These are phyloP conservation scores for Pongo abelii DNA, from an alignment of 2,113 vertebrate genomes.

Conservation along the genomic window DNA sequence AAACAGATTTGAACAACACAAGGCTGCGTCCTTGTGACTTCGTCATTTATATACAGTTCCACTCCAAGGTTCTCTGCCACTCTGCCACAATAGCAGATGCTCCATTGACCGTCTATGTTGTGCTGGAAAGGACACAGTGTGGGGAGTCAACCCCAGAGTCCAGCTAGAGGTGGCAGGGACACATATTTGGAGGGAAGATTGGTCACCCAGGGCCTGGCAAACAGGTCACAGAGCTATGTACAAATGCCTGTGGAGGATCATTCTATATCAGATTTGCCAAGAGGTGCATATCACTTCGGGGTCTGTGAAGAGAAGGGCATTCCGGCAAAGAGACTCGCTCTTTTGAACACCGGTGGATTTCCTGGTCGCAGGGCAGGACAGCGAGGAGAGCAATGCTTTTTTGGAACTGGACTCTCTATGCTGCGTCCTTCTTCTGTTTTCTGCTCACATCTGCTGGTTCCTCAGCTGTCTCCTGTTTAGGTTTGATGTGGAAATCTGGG, in stretches of 20 bases:
- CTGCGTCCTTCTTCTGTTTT: conserved; percentile 23
- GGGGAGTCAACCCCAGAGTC: background rate
- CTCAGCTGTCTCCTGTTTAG: conserved; percentile 68
- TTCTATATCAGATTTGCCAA: background rate
- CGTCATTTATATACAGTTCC: background rate
- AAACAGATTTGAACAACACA: background rate
- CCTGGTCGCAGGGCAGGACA: background rate
- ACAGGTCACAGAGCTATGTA: background rate
- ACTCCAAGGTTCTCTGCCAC: background rate
- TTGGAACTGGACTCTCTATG: background rate
- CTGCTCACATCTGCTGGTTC: conserved; percentile 55
- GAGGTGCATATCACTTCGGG: background rate
- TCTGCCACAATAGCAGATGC: background rate
- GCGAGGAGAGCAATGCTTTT: background rate
- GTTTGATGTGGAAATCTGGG: conserved; percentile 42
- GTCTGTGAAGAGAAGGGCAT: background rate
- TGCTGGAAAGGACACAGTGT: background rate
- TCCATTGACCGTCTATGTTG: background rate
- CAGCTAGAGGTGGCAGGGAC: too few relatives aligned
- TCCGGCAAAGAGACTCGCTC: background rate
- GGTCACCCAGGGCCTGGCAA: fast-evolving
- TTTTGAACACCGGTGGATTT: background rate
- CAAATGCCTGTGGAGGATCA: background rate
- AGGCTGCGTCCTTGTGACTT: background rate
- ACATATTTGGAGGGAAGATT: background rate